Percentiles rank a stretch among this genome's conserved stretches.
Conservation (phyloP, 2,113 vertebrate genomes). For the Piprites chloris region DNA sequence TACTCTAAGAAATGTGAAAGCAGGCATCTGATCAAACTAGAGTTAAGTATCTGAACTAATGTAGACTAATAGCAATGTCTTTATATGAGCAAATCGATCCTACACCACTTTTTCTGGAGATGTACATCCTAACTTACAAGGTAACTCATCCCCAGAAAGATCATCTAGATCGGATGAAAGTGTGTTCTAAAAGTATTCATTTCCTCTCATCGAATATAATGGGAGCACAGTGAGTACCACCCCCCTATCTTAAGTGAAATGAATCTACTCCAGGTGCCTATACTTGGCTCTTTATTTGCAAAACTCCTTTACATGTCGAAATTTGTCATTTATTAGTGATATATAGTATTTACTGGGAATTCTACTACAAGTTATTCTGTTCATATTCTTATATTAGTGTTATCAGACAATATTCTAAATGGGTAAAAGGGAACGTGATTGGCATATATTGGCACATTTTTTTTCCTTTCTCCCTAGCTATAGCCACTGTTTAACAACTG, state of each 20-base stretch:
- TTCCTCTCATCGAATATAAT: neutral
- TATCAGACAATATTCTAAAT: neutral
- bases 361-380: neutral
- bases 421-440: neutral
- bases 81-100: neutral
- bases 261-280: neutral
- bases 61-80: neutral
- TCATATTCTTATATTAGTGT: neutral
- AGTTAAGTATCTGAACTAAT: neutral
- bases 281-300: neutral
- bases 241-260: neutral
- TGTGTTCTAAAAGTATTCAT: neutral
- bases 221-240: accelerated
- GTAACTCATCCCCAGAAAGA: neutral
- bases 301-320: neutral
- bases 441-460: too few relatives aligned
- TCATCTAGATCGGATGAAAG: neutral
- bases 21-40: neutral
- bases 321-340: neutral
- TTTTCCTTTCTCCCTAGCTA: neutral
- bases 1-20: neutral
- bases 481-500: neutral
- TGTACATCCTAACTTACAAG: neutral
- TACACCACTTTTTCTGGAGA: neutral
- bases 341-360: neutral